A percentile compares a stretch with the other conserved stretches of the same genome.
phyloP scores from a whole-genome alignment of 1,140 invertebrate genomes.

The Papilio xuthus region DNA sequence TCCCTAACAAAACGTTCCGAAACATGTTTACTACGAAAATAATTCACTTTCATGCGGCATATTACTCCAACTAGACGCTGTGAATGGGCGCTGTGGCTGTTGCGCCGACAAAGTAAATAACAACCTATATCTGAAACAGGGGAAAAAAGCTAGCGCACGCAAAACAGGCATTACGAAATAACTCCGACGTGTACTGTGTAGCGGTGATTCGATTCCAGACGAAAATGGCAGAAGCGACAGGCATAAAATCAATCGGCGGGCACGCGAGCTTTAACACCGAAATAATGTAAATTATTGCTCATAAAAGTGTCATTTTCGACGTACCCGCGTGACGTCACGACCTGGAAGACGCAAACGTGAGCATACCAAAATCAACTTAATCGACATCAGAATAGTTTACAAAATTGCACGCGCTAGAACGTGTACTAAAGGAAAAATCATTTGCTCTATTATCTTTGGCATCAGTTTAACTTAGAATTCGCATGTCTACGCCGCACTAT shows the following conservation, averaged over 20 bases:
- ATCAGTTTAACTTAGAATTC: slow-evolving; percentile 63
- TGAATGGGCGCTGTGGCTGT: slow-evolving; percentile 19
- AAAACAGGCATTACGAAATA: slow-evolving; percentile 76
- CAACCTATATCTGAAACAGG: slow-evolving; percentile 42
- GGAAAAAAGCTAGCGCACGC: slow-evolving; percentile 61
- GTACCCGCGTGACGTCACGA: slow-evolving; percentile 71
- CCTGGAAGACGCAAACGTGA: slow-evolving; percentile 43
- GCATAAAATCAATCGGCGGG: slow-evolving; percentile 77
- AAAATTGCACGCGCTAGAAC: slow-evolving; percentile 45
- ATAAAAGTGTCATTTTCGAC: slow-evolving; percentile 79
- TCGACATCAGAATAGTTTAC: slow-evolving; percentile 40
- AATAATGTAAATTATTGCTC: slow-evolving; percentile 79
- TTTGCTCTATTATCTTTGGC: slow-evolving; percentile 70
- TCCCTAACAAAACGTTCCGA: slow-evolving; percentile 17
- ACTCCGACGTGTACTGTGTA: slow-evolving; percentile 69
- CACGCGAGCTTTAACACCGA: slow-evolving; percentile 77
- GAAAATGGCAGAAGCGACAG: slow-evolving; percentile 73
- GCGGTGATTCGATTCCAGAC: slow-evolving; percentile 72
- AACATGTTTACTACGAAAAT: slow-evolving; percentile 19
- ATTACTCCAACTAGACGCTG: slow-evolving; percentile 12
- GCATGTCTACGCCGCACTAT: slow-evolving; percentile 58
- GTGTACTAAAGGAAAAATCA: slow-evolving; percentile 48
- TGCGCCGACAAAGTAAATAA: slow-evolving; percentile 28
- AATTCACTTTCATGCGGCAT: slow-evolving; percentile 24
- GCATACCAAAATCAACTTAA: slow-evolving; percentile 50